A percentile compares a stretch with the other conserved stretches of the same genome.
Conservation (phyloP, 2,888 invertebrate genomes). For the Cacoxenus indagator region DNA sequence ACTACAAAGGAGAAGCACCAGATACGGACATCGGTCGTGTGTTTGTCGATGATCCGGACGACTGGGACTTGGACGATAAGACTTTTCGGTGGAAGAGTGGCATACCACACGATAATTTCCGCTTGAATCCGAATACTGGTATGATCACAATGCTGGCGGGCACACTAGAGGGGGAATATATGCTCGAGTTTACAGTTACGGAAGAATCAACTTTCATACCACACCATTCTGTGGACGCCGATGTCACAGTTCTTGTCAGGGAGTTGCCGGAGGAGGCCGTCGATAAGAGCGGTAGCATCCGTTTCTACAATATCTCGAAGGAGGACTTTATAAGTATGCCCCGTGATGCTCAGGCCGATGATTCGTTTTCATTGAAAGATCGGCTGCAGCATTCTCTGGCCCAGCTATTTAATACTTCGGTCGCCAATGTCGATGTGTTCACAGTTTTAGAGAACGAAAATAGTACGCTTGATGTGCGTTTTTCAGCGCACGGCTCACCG, state of each 20-base stretch:
- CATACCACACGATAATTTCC: constrained; percentile 76
- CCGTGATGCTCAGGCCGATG: constrained; percentile 58
- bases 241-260: constrained; percentile 88
- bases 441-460: constrained; percentile 82
- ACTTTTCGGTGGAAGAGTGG: constrained; percentile 79
- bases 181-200: constrained; percentile 81
- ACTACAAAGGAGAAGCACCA: constrained; percentile 88
- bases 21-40: constrained; percentile 86
- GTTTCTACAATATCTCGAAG: constrained; percentile 84
- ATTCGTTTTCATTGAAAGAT: constrained; percentile 66
- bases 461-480: constrained; percentile 85
- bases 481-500: constrained; percentile 94
- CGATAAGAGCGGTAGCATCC: constrained; percentile 90
- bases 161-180: constrained; percentile 82
- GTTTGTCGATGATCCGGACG: constrained; percentile 94
- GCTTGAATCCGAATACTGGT: constrained; percentile 82
- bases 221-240: constrained; percentile 82
- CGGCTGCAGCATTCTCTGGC: constrained; percentile 75
- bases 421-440: constrained; percentile 92
- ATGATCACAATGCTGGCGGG: constrained; percentile 89
- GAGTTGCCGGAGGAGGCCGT: constrained; percentile 93
- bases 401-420: constrained; percentile 81
- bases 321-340: constrained; percentile 85
- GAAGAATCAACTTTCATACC: constrained; percentile 76
- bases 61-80: constrained; percentile 97